These are phyloP conservation scores for Bos taurus DNA, from an alignment of 2,113 vertebrate species.

Conservation along the genomic window DNA sequence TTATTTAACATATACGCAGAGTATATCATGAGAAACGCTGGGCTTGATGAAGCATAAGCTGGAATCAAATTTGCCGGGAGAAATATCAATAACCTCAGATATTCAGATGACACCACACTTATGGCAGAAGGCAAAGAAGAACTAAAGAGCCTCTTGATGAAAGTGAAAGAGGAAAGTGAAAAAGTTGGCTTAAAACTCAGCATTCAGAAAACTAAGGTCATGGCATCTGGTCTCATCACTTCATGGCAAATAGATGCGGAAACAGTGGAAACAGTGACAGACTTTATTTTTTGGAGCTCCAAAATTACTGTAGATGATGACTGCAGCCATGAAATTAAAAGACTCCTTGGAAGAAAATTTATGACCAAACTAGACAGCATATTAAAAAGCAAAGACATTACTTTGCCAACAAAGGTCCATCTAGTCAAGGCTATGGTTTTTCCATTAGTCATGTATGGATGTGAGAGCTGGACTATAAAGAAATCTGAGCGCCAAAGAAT, in stretches of 20 bases:
- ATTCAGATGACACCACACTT: not conserved
- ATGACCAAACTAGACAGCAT: not conserved
- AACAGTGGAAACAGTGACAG: not conserved
- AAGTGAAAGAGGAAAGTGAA: not conserved
- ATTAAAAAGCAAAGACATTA: not conserved
- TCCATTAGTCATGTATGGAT: not conserved
- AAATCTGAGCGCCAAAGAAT: fast-evolving
- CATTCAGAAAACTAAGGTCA: not conserved
- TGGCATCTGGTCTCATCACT: not conserved
- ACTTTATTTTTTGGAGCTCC: not conserved
- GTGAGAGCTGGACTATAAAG: not conserved
- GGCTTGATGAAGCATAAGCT: not conserved
- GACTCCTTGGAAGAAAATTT: not conserved
- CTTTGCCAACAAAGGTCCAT: not conserved
- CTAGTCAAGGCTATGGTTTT: not conserved
- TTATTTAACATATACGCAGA: not conserved
- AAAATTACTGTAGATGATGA: not conserved
- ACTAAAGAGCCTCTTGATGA: not conserved
- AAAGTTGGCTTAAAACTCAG: not conserved
- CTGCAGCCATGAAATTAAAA: not conserved
- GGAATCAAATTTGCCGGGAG: not conserved
- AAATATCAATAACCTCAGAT: not conserved
- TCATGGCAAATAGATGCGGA: not conserved
- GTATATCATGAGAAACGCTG: not conserved
- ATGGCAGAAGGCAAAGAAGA: not conserved